These are phyloP conservation scores for Pao palembangensis DNA, from an alignment of 2,113 vertebrate genomes.

Conservation along the genomic window DNA sequence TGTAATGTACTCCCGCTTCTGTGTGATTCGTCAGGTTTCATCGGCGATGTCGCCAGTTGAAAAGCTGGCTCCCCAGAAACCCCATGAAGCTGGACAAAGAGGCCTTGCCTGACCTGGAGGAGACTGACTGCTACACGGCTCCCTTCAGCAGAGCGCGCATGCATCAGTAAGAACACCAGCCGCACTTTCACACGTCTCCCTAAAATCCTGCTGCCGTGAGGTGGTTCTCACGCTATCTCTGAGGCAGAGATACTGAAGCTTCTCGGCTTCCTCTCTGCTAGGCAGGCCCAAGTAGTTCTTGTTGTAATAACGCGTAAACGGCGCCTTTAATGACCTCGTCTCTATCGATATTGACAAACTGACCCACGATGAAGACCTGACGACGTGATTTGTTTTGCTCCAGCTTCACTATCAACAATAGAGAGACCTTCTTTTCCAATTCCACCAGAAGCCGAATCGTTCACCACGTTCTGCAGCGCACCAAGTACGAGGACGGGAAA, in stretches of 20 bases:
- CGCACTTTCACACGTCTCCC: neutral
- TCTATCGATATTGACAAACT: conserved; percentile 1
- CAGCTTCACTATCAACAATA: conserved; percentile 97
- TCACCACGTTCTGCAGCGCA: conserved; percentile 94
- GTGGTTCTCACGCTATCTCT: conserved; percentile 14
- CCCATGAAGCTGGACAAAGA: conserved; percentile 99
- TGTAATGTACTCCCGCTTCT: conserved; percentile 24
- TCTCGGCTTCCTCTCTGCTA: no score
- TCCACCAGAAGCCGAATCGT: conserved; percentile 96
- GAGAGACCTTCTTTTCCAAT: conserved; percentile 97
- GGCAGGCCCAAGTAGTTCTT: no score
- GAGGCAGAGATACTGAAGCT: neutral
- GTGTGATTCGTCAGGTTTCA: conserved; percentile 78
- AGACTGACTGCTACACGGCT: conserved; percentile 94
- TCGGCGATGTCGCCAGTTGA: conserved; percentile 85
- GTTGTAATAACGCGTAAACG: neutral
- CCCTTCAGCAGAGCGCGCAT: conserved; percentile 94
- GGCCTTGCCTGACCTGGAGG: conserved; percentile 90
- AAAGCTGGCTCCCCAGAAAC: conserved; percentile 93
- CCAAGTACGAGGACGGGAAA: conserved; percentile 96
- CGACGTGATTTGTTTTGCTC: conserved; percentile 11
- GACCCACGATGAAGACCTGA: conserved; percentile 26
- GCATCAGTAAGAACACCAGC: conserved; percentile 85
- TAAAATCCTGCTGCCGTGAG: neutral
- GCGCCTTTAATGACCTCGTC: conserved; percentile 25